These are phyloP conservation scores for Drosophila sucinea DNA, from an alignment of 1,140 invertebrate genomes.

Conservation along the genomic window DNA sequence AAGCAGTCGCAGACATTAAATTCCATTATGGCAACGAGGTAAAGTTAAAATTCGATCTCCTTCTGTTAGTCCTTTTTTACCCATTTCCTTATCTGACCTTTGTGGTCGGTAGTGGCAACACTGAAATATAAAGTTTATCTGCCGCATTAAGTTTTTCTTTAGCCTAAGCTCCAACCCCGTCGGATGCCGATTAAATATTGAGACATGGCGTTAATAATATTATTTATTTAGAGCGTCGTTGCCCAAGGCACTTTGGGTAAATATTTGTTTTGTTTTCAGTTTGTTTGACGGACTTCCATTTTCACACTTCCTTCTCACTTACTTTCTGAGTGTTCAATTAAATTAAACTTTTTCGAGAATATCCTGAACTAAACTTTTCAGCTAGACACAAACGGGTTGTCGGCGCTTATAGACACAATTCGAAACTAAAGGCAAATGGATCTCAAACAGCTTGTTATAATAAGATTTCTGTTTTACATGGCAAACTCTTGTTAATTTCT, in stretches of 20 bases:
- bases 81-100: constrained; percentile 21
- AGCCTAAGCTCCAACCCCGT: neutral
- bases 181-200: constrained; percentile 44
- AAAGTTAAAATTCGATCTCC: no score
- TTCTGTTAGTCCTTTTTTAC: no score
- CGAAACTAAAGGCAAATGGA: constrained; percentile 28
- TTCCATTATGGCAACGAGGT: no score
- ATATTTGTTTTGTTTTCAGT: constrained; percentile 6
- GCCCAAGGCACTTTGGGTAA: neutral
- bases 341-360: no score
- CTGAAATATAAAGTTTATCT: no score
- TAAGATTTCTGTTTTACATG: constrained; percentile 8
- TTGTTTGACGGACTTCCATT: neutral
- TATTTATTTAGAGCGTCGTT: neutral
- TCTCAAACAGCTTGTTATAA: constrained; percentile 1
- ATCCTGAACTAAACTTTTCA: no score
- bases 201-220: constrained; percentile 13
- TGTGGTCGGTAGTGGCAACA: no score
- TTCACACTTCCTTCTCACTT: neutral
- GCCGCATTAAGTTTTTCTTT: constrained; percentile 15
- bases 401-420: neutral
- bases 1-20: no score
- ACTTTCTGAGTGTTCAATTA: neutral
- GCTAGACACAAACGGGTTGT: neutral
- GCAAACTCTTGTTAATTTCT: constrained; percentile 52